Evolutionary conservation across 2,113 vertebrate species (phyloP), one percentile per base, ranked within the genome.

Genomic region (Tychaedon coryphoeus): DNA sequence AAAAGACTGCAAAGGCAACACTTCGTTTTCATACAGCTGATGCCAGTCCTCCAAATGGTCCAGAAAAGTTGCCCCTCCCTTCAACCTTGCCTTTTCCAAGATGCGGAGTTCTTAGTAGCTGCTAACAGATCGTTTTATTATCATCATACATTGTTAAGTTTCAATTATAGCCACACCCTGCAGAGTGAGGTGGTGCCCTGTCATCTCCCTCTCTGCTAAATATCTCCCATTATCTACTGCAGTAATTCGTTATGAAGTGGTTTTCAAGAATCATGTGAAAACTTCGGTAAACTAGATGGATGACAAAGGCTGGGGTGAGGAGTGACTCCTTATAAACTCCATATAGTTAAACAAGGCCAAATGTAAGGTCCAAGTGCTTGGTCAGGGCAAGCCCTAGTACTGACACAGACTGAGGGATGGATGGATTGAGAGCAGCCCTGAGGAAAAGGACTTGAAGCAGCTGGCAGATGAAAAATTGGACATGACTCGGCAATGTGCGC

Each of bases 401-500:
- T 40, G 48, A 3, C 15, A 56, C 14, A 31, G 31, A 48, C 20
- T 54, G 34, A 2, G 1, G 15, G 15, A 75, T 42, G 17, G 29
- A 57, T 22, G 53, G 42, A n/a, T 34, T 17, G 62, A 74, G 18
- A 62, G n/a, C 20, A 69, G 34, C 17, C 47, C 9, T 42, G 22
- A 31, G 14, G 25, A 82, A 61, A 69, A 56, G 18, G 31, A 31
- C 40, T 34, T 34, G 54, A 81, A 75, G 45, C 38, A 60, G 13
- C 4, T 5, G 17, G 25, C 42, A 34, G 47, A 56, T 42, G 40
- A 69, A 69, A 82, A 42, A 54, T 1, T 47, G 29, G n/a, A 26
- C 11, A 7, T 40, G 45, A 60, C 9, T 47, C 0, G 0, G 29
- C 54, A 42, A 23, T 34, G 34, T 54, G 34, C 1, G 1, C 31